These are phyloP conservation scores for Urocolius indicus DNA, from an alignment of 2,113 vertebrate genomes.

Conservation along the genomic window DNA sequence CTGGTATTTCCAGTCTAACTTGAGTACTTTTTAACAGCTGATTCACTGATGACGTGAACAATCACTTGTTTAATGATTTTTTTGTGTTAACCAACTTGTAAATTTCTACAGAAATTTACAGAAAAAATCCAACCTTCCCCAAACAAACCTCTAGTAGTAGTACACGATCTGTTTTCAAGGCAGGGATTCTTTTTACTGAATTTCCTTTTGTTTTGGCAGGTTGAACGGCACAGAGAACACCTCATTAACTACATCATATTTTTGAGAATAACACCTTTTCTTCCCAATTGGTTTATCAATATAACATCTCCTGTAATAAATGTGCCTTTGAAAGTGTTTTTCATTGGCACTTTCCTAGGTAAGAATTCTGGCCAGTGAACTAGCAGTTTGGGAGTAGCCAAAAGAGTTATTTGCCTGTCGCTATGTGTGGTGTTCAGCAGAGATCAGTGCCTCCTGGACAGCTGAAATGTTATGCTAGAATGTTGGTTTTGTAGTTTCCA, in stretches of 20 bases:
- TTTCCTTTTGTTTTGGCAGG: slow-evolving; percentile 75
- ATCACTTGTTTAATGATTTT: neutral
- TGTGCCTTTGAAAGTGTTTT: slow-evolving; percentile 95
- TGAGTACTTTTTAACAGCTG: neutral
- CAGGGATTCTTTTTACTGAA: neutral
- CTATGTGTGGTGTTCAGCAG: neutral
- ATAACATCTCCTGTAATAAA: slow-evolving; percentile 98
- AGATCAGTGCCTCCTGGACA: neutral
- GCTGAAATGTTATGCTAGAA: neutral
- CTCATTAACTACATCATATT: slow-evolving; percentile 99
- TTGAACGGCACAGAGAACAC: slow-evolving; percentile 94
- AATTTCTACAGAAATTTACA: neutral
- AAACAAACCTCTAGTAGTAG: neutral
- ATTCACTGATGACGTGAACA: neutral
- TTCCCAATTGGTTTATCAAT: slow-evolving; percentile 99
- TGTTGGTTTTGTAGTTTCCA: neutral
- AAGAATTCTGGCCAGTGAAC: slow-evolving; percentile 62
- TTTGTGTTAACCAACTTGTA: neutral
- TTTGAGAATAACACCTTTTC: slow-evolving; percentile 97
- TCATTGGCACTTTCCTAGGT: slow-evolving; percentile 97
- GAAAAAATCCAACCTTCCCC: neutral
- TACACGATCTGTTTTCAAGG: neutral
- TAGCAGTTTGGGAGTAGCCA: neutral
- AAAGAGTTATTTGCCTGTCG: neutral
- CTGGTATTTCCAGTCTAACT: neutral